These are phyloP conservation scores for Tethya wilhelma DNA, from an alignment of 37 sponge, comb jelly and placozoan species.

Conservation along the genomic window DNA sequence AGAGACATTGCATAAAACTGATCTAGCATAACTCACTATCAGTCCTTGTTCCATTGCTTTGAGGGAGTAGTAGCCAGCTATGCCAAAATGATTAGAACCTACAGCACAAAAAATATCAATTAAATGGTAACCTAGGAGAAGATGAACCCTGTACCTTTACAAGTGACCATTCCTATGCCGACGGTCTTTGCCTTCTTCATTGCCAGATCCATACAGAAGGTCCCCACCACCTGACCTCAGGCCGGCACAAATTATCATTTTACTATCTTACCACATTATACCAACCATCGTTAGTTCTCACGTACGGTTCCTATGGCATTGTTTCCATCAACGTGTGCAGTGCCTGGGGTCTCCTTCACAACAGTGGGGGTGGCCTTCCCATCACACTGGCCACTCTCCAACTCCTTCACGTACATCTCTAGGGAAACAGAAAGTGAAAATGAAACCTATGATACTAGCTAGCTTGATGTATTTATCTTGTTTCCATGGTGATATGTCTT, in stretches of 20 bases:
- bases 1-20: too few relatives aligned
- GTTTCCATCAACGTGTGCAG: constrained; percentile 86
- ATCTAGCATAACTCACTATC: constrained; percentile 84
- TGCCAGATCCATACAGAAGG: constrained; percentile 88
- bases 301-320: constrained; percentile 85
- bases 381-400: constrained; percentile 61
- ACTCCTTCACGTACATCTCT: constrained; percentile 84
- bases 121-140: too few relatives aligned
- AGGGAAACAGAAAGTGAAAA: too few relatives aligned
- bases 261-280: too few relatives aligned
- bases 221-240: constrained; percentile 69
- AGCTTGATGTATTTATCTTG: too few relatives aligned
- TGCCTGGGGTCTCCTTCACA: constrained; percentile 75
- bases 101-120: too few relatives aligned
- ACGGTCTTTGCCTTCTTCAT: constrained; percentile 83
- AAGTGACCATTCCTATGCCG: constrained; percentile 90
- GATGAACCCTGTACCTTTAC: too few relatives aligned
- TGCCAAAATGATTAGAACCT: constrained; percentile 96
- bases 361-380: constrained; percentile 67
- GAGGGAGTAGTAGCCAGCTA: constrained; percentile 88
- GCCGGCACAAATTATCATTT: too few relatives aligned
- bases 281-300: too few relatives aligned
- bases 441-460: too few relatives aligned
- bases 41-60: constrained; percentile 81
- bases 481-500: too few relatives aligned